Percentiles rank a stretch among this genome's conserved stretches.
phyloP scores from a whole-genome alignment of 2,888 invertebrate species.

The Ophonus ardosiacus region DNA sequence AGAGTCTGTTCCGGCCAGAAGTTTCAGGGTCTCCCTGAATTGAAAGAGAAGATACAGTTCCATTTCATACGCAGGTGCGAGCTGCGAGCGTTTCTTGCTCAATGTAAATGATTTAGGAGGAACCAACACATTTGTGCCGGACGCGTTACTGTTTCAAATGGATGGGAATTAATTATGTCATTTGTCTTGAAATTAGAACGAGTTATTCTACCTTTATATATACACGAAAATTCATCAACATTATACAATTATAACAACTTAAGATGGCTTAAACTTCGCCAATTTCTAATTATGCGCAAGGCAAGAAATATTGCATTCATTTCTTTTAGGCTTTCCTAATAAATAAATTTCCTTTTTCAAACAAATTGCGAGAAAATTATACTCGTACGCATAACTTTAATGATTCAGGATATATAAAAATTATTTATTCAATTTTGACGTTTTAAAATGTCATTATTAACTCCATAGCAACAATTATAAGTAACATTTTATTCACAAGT shows the following conservation, averaged over 20 bases:
- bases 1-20: neutral
- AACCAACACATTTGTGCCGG: conserved; percentile 45
- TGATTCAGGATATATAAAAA: too few species aligned
- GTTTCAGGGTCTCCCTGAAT: conserved; percentile 6
- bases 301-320: too few species aligned
- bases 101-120: conserved; percentile 51
- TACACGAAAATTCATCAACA: conserved; percentile 16
- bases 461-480: too few species aligned
- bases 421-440: too few species aligned
- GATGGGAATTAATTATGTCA: conserved; percentile 36
- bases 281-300: too few species aligned
- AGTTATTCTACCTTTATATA: conserved; percentile 30
- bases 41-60: conserved; percentile 46
- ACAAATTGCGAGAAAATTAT: too few species aligned
- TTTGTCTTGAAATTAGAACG: conserved; percentile 35
- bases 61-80: conserved; percentile 56
- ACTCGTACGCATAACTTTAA: too few species aligned
- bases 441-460: too few species aligned
- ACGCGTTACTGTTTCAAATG: conserved; percentile 38
- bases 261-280: too few species aligned
- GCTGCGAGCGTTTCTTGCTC: neutral
- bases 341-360: too few species aligned
- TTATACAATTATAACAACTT: neutral
- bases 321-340: too few species aligned
- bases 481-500: too few species aligned